Evolutionary conservation across 1,140 invertebrate species (phyloP), one percentile per base, ranked within the genome.

Genomic region (Cotesia vestalis): DNA sequence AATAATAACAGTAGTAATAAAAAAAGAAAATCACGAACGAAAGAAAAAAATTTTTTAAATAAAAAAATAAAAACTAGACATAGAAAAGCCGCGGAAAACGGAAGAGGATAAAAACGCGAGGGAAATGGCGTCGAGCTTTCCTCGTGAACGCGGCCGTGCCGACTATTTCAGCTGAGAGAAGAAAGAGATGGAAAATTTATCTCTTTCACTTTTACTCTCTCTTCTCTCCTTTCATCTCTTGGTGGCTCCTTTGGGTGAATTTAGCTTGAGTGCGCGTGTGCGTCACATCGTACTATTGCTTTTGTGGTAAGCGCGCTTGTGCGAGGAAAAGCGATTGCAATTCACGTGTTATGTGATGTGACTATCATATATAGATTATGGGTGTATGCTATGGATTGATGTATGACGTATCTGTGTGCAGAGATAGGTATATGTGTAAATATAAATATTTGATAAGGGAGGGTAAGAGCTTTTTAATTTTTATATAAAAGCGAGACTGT

Each of bases 121-220:
- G 60, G 60, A 17, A 70, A 70, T 70, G 68, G 68, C 68, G 68
- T 70, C 68, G 68, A 70, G 68, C 68, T 70, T 70, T 70, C 46
- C 38, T 40, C 59, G 68, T 70, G 38, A 11, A 70, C 51, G 51
- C 59, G 59, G 60, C 40, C 40, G 40, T 46, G 60, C 36, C 36
- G 51, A 70, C 68, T 70, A 70, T 70, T 70, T 63, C 17, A 40
- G 36, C 55, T 51, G 27, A 27, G 27, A 38, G 59, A 70, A 46
- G 68, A 69, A 36, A 51, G 57, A 70, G 14, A 57, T 55, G 57
- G 60, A 69, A 69, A 59, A 59, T 59, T 59, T 59, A 59, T 59
- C 57, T 59, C 67, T 69, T 46, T 60, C 55, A 55, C 57, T 57
- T 69, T 57, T 68, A 36, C 66, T 68, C 52, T 59, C 36, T 38